A percentile compares a stretch with the other conserved stretches of the same genome.
phyloP scores from a whole-genome alignment of 2,113 vertebrate species.

The Amphiprion ocellaris region DNA sequence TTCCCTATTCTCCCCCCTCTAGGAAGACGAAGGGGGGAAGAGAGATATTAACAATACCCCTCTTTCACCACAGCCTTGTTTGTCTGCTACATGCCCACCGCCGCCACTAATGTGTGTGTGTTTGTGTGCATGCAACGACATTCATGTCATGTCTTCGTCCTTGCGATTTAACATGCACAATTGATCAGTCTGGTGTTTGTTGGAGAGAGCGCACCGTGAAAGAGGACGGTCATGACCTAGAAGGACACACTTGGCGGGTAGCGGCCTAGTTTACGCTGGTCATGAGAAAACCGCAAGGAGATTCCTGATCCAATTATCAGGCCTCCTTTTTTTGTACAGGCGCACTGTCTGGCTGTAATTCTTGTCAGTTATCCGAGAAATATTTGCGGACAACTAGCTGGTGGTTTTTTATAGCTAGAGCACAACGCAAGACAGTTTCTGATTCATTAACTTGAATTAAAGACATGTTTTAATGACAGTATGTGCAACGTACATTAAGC shows the following conservation, averaged over 20 bases:
- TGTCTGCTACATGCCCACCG: conserved; percentile 21
- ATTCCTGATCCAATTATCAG: conserved; percentile 19
- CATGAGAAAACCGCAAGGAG: conserved; percentile 26
- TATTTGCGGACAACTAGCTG: background rate
- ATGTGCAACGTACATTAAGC: background rate
- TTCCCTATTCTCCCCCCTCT: conserved; percentile 14
- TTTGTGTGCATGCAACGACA: conserved; percentile 3
- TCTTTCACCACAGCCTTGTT: conserved; percentile 64
- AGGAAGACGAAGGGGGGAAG: conserved; percentile 32
- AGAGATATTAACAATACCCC: conserved; percentile 64
- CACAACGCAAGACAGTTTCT: background rate
- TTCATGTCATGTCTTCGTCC: conserved; percentile 54
- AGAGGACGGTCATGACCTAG: conserved; percentile 47
- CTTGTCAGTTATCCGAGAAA: background rate
- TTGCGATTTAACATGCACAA: conserved; percentile 51
- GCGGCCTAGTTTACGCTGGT: conserved; percentile 38
- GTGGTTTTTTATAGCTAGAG: background rate
- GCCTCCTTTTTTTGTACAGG: background rate
- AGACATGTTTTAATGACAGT: background rate
- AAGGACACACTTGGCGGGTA: conserved; percentile 44
- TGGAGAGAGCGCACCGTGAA: background rate
- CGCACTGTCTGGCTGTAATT: background rate
- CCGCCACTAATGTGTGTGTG: background rate
- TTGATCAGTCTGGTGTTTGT: conserved; percentile 50
- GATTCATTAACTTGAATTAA: background rate